Percentiles rank a stretch among this genome's conserved stretches.
These are phyloP conservation scores for Zootermopsis nevadensis DNA, from an alignment of 2,888 invertebrate genomes.

Conservation along the genomic window DNA sequence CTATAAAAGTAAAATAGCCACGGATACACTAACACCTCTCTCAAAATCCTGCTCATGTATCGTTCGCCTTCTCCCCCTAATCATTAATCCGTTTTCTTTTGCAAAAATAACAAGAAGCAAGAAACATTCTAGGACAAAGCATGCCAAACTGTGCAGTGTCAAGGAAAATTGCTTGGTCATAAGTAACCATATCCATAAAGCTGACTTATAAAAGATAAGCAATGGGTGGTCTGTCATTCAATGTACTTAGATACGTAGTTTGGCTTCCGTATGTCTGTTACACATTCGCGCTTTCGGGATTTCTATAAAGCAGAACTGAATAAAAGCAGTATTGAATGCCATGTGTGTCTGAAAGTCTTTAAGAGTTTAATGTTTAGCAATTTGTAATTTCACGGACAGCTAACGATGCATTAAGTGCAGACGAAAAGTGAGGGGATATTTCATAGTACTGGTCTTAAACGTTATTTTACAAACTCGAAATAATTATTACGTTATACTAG, in stretches of 20 bases:
- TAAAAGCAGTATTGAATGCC: too few relatives aligned
- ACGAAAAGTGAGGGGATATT: neutral
- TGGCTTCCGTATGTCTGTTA: too few relatives aligned
- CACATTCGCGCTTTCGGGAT: too few relatives aligned
- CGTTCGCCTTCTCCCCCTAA: neutral
- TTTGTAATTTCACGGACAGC: neutral
- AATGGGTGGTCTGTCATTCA: too few relatives aligned
- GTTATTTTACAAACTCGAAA: too few relatives aligned
- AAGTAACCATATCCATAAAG: neutral
- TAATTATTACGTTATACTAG: too few relatives aligned
- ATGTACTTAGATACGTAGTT: too few relatives aligned
- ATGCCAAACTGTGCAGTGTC: neutral
- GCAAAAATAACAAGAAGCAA: neutral
- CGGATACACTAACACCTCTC: conserved; percentile 1
- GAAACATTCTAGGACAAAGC: neutral
- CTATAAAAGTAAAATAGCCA: conserved; percentile 1
- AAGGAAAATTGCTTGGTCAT: neutral
- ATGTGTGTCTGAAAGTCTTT: too few relatives aligned
- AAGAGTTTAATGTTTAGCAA: too few relatives aligned
- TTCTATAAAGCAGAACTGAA: too few relatives aligned
- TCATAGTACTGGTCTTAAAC: too few relatives aligned
- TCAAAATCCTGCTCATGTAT: neutral
- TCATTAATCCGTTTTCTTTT: neutral
- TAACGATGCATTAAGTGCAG: neutral
- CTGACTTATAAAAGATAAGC: neutral